A percentile compares a stretch with the other conserved stretches of the same genome.
phyloP scores from a whole-genome alignment of 1,140 invertebrate species.

The Ylistrum balloti region DNA sequence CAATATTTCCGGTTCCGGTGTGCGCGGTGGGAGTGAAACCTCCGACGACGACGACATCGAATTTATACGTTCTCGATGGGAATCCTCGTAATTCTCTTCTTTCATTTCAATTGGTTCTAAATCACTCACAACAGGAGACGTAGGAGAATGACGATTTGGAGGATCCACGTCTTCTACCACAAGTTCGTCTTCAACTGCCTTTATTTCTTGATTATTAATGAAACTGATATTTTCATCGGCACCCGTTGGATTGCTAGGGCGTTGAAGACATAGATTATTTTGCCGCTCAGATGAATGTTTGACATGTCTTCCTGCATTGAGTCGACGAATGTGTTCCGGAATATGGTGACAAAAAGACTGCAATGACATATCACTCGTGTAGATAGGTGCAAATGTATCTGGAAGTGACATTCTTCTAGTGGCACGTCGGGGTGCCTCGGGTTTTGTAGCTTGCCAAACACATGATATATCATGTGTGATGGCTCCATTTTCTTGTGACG shows the following conservation, averaged over 20 bases:
- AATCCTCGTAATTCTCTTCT: background rate
- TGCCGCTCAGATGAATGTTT: background rate
- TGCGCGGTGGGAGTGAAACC: slow-evolving; percentile 49
- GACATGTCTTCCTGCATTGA: background rate
- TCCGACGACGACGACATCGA: background rate
- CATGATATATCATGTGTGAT: background rate
- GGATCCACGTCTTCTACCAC: background rate
- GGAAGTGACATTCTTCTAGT: slow-evolving; percentile 32
- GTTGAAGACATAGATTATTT: background rate
- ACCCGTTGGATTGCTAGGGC: background rate
- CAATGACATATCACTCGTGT: background rate
- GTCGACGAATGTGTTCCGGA: background rate
- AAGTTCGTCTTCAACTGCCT: background rate
- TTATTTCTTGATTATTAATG: background rate
- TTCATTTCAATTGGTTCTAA: background rate
- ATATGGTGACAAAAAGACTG: background rate
- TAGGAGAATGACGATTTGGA: background rate
- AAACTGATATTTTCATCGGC: background rate
- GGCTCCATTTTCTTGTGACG: background rate
- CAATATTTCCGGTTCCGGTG: slow-evolving; percentile 62
- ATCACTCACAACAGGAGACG: background rate
- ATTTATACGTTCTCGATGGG: background rate
- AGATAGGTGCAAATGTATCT: background rate
- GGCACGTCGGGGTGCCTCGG: background rate
- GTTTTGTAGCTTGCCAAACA: background rate